These are phyloP conservation scores for Acleris literana DNA, from an alignment of 2,888 invertebrate genomes.

Conservation along the genomic window DNA sequence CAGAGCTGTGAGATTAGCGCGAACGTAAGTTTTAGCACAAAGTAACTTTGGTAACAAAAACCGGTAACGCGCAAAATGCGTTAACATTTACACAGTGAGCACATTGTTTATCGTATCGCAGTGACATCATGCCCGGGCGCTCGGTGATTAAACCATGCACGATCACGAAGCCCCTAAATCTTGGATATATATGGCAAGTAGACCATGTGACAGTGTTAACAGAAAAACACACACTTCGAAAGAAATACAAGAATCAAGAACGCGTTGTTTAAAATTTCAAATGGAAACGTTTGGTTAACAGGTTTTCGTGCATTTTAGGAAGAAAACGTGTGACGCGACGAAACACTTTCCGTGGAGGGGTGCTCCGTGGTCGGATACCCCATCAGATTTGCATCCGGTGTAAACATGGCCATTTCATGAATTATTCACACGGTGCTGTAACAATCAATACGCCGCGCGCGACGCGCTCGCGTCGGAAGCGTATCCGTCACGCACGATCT, in stretches of 20 bases:
- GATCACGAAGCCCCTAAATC: conserved; percentile 14
- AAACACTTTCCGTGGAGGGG: conserved; percentile 4
- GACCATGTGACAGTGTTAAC: conserved; percentile 27
- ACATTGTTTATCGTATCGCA: conserved; percentile 12
- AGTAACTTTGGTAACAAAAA: background rate
- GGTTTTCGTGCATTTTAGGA: background rate
- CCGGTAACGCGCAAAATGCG: background rate
- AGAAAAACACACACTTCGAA: conserved; percentile 14
- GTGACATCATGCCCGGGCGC: conserved; percentile 28
- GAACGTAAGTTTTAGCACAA: background rate
- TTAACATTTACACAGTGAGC: conserved; percentile 16
- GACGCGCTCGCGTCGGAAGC: conserved; percentile 3
- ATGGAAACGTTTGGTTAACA: conserved; percentile 17
- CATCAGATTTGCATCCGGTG: conserved; percentile 30
- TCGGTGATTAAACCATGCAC: conserved; percentile 25
- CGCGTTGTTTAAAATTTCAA: conserved; percentile 12
- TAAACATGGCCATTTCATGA: conserved; percentile 29
- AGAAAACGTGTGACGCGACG: conserved; percentile 14
- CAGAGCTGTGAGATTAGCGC: too few species aligned
- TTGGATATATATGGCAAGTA: conserved; percentile 21
- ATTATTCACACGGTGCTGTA: conserved; percentile 26
- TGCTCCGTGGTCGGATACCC: conserved; percentile 19
- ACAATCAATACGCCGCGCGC: conserved; percentile 26
- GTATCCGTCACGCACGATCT: conserved; percentile 38
- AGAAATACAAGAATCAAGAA: conserved; percentile 1